Percentiles rank a stretch among this genome's conserved stretches.
phyloP scores from a whole-genome alignment of 2,888 invertebrate species.

The Isoperla grammatica region DNA sequence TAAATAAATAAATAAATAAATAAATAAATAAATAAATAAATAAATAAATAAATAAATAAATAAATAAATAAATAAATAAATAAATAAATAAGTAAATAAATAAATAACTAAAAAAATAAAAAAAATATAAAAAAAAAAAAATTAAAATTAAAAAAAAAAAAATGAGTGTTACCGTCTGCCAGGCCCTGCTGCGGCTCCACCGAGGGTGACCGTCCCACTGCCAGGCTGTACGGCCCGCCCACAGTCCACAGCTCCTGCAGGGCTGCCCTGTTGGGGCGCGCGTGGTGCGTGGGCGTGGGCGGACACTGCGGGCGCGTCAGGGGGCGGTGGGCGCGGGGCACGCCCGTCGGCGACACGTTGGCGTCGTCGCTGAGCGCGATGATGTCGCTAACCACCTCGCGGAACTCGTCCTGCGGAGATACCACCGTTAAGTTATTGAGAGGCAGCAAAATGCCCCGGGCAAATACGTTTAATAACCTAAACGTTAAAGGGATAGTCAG shows the following conservation, averaged over 20 bases:
- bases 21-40: too few species aligned
- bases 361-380: slow-evolving; percentile 17
- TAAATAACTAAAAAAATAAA: too few species aligned
- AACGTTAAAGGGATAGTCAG: too few species aligned
- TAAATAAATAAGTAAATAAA: too few species aligned
- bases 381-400: slow-evolving; percentile 1
- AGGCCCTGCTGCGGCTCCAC: background rate
- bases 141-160: too few species aligned
- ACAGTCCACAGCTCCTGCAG: slow-evolving; percentile 38
- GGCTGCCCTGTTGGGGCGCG: slow-evolving; percentile 46
- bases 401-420: background rate
- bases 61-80: too few species aligned
- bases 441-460: too few species aligned
- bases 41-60: too few species aligned
- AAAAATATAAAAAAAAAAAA: too few species aligned
- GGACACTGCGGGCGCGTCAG: slow-evolving; percentile 70
- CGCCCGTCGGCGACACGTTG: background rate
- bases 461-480: too few species aligned
- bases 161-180: slow-evolving; percentile 4
- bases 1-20: too few species aligned
- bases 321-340: slow-evolving; percentile 52
- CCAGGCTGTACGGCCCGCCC: background rate
- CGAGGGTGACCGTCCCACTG: background rate
- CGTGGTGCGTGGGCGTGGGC: slow-evolving; percentile 83
- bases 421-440: too few species aligned